These are phyloP conservation scores for Litoditis marina DNA, from an alignment of 2,888 invertebrate genomes.

Conservation along the genomic window DNA sequence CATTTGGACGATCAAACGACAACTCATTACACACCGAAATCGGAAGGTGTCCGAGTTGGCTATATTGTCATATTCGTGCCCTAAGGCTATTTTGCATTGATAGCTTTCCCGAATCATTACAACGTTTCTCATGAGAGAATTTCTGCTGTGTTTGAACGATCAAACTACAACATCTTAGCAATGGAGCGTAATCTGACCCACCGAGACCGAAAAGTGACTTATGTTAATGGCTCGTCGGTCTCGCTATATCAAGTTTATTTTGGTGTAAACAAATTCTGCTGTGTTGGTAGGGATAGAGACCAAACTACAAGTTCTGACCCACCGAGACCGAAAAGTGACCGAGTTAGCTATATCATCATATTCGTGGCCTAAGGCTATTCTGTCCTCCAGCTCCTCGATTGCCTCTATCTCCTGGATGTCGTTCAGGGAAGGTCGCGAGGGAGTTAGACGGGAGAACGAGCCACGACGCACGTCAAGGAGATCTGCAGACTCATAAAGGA, in stretches of 20 bases:
- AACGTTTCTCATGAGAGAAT: too few species aligned
- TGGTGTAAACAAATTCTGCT: too few species aligned
- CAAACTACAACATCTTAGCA: too few species aligned
- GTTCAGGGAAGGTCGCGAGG: slow-evolving; percentile 6
- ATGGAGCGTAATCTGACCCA: too few species aligned
- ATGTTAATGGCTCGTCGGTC: slow-evolving; percentile 16
- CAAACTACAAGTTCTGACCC: too few species aligned
- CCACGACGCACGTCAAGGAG: too few species aligned
- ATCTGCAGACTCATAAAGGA: neutral
- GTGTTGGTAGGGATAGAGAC: too few species aligned
- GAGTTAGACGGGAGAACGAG: neutral
- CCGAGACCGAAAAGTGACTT: slow-evolving; percentile 48
- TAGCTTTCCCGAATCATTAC: too few species aligned
- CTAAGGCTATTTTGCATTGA: slow-evolving; percentile 29
- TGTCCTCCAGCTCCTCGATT: slow-evolving; percentile 50
- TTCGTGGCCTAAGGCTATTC: slow-evolving; percentile 26
- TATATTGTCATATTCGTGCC: slow-evolving; percentile 14
- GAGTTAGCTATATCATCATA: slow-evolving; percentile 20
- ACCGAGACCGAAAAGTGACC: slow-evolving; percentile 50
- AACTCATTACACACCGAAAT: slow-evolving; percentile 44
- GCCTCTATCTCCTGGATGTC: slow-evolving; percentile 35
- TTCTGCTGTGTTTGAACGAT: too few species aligned
- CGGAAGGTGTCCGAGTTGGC: slow-evolving; percentile 42
- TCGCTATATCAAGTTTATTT: too few species aligned
- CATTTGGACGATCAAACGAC: too few species aligned